Conservation (phyloP, 2,797 vertebrate species). For the Kryptolebias ocellatus region DNA sequence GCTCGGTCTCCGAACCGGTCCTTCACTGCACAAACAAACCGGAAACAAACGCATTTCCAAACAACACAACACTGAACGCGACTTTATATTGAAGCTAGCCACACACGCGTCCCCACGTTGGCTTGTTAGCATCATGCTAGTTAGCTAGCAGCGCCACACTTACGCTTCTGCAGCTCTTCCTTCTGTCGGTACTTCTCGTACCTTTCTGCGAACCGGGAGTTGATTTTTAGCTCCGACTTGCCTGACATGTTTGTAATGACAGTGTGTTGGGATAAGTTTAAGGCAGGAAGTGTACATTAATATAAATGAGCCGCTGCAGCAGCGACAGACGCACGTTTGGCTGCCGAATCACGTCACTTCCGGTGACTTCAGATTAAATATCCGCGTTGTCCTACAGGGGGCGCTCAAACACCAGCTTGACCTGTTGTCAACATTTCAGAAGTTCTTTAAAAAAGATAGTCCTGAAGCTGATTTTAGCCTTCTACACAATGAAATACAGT, state of each 20-base stretch:
- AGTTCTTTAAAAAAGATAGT: background rate
- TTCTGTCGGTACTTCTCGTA: constrained; percentile 89
- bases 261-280: rapidly evolving
- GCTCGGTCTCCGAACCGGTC: constrained; percentile 86
- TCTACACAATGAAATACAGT: no score
- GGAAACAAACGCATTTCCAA: background rate
- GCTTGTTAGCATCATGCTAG: constrained; percentile 27
- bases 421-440: background rate
- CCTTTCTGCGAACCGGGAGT: constrained; percentile 85
- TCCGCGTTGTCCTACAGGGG: background rate
- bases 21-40: constrained; percentile 81
- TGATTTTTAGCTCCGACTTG: constrained; percentile 82
- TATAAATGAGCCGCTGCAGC: background rate
- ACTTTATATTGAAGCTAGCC: background rate
- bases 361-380: constrained; percentile 7
- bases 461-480: background rate
- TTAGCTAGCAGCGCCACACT: constrained; percentile 71
- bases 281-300: background rate
- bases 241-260: constrained; percentile 63
- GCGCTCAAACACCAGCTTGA: constrained; percentile 8
- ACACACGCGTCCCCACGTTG: constrained; percentile 24
- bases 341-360: constrained; percentile 54
- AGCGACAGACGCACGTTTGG: constrained; percentile 12
- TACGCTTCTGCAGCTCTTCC: constrained; percentile 91
- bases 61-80: rapidly evolving